These are phyloP conservation scores for Dasypolia templi DNA, from an alignment of 2,888 invertebrate species.

Conservation along the genomic window DNA sequence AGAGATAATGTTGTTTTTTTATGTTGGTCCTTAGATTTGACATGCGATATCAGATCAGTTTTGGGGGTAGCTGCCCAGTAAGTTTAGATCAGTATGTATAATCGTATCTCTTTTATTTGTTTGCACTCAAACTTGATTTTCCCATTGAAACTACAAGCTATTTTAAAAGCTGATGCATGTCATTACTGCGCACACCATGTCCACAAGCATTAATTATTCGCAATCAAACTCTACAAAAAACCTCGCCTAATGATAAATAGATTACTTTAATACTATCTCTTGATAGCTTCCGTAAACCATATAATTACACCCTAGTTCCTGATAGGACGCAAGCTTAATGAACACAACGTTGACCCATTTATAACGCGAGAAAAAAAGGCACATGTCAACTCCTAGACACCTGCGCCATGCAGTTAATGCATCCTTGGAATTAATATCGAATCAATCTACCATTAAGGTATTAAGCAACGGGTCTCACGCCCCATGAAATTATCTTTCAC, in stretches of 20 bases:
- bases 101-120: background rate
- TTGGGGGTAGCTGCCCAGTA: no score
- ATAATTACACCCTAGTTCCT: constrained; percentile 67
- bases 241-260: constrained; percentile 64
- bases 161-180: constrained; percentile 55
- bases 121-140: constrained; percentile 3
- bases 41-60: no score
- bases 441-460: constrained; percentile 87
- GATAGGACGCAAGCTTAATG: constrained; percentile 62
- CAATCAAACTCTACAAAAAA: constrained; percentile 60
- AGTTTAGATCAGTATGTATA: no score
- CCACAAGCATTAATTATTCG: constrained; percentile 63
- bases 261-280: constrained; percentile 61
- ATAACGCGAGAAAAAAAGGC: constrained; percentile 73
- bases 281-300: constrained; percentile 65
- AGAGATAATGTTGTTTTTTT: no score
- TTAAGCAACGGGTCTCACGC: constrained; percentile 85
- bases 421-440: constrained; percentile 88
- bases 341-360: constrained; percentile 68
- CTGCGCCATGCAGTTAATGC: constrained; percentile 63
- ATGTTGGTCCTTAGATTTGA: no score
- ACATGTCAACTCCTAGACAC: constrained; percentile 79
- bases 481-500: constrained; percentile 88
- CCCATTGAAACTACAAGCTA: constrained; percentile 26
- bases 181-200: constrained; percentile 45